phyloP scores from a whole-genome alignment of 2,113 vertebrate species.

The Dromas ardeola region DNA sequence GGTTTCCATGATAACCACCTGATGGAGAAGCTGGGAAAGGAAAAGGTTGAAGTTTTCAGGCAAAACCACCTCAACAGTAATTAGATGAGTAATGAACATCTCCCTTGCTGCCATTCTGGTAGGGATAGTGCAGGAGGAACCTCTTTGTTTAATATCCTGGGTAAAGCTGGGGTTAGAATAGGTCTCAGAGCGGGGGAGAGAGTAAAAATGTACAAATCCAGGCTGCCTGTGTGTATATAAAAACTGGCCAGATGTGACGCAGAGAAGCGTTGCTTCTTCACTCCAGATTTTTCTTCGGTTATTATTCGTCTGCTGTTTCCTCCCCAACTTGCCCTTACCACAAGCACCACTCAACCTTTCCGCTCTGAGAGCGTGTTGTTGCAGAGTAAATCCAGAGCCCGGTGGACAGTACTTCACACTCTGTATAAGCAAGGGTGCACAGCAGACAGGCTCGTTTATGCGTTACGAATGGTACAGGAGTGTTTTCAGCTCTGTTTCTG shows the following conservation, averaged over 20 bases:
- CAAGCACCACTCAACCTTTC: background rate
- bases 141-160: background rate
- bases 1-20: background rate
- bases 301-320: background rate
- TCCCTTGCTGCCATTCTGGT: background rate
- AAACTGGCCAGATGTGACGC: background rate
- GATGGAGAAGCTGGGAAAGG: background rate
- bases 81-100: background rate
- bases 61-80: background rate
- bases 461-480: fast-evolving
- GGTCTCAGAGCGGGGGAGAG: background rate
- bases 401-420: background rate
- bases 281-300: background rate
- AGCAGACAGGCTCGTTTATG: background rate
- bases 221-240: background rate
- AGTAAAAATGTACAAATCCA: background rate
- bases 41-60: background rate
- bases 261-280: background rate
- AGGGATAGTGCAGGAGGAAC: background rate
- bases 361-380: fast-evolving
- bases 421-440: fast-evolving
- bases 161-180: background rate
- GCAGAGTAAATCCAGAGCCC: background rate
- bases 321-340: background rate
- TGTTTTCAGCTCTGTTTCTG: background rate